These are phyloP conservation scores for Microctonus aethiopoides DNA, from an alignment of 2,888 invertebrate species.

Conservation along the genomic window DNA sequence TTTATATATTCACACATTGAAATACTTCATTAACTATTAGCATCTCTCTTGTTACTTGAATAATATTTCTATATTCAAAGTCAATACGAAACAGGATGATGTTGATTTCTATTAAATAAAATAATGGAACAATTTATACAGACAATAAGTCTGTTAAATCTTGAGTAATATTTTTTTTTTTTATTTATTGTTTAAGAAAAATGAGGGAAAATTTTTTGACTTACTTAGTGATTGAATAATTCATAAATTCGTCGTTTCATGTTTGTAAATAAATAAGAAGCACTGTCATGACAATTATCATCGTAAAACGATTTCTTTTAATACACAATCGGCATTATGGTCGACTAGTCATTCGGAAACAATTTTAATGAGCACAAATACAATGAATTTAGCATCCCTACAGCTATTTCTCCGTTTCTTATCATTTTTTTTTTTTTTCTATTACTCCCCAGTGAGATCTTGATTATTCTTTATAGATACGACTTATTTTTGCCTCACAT, in stretches of 20 bases:
- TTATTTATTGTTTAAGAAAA: background rate
- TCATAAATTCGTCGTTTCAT: constrained; percentile 31
- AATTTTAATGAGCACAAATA: constrained; percentile 63
- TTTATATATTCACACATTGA: constrained; percentile 31
- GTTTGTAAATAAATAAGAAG: constrained; percentile 58
- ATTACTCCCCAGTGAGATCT: constrained; percentile 26
- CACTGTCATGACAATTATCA: constrained; percentile 43
- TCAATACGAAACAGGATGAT: background rate
- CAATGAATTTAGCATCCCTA: constrained; percentile 40
- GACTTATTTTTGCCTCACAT: constrained; percentile 20
- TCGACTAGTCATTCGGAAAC: constrained; percentile 62
- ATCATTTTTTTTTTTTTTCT: too few species aligned
- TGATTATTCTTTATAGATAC: constrained; percentile 32
- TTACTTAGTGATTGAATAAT: constrained; percentile 4
- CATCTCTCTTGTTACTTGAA: background rate
- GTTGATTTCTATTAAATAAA: background rate
- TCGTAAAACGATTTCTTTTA: constrained; percentile 6
- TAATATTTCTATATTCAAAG: constrained; percentile 2
- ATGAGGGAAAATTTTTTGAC: background rate
- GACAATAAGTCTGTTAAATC: too few species aligned
- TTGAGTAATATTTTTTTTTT: background rate
- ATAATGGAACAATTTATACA: background rate
- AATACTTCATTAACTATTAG: constrained; percentile 14
- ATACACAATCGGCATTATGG: constrained; percentile 50
- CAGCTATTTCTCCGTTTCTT: constrained; percentile 28